Conservation (phyloP, 1,140 invertebrate species). For the Pseudomyrmex flavicornis region DNA sequence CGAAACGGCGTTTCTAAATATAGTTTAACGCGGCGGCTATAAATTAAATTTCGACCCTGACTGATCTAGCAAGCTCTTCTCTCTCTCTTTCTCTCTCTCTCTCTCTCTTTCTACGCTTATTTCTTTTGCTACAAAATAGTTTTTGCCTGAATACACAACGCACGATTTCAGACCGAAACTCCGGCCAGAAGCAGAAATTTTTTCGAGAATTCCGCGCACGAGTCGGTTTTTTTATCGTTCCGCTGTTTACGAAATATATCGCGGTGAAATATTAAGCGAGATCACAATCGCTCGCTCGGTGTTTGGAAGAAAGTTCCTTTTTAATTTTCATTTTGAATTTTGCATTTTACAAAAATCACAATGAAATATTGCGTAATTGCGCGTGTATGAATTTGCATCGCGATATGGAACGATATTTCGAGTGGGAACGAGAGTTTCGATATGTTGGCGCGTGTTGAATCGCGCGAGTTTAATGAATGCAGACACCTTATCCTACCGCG, state of each 20-base stretch:
- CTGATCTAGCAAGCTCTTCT: conserved; percentile 12
- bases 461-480: conserved; percentile 42
- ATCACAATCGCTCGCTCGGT: too few relatives aligned
- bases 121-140: conserved; percentile 15
- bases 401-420: background rate
- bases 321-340: background rate
- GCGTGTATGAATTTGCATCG: background rate
- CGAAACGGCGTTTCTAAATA: conserved; percentile 20
- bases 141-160: conserved; percentile 34
- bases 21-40: conserved; percentile 16
- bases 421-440: background rate
- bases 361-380: too few relatives aligned
- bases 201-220: background rate
- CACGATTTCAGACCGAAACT: background rate
- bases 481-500: conserved; percentile 45
- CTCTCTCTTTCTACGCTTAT: conserved; percentile 8
- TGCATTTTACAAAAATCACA: background rate
- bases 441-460: conserved; percentile 13
- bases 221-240: background rate
- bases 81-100: too few relatives aligned
- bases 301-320: background rate
- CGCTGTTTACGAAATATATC: background rate
- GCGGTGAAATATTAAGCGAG: background rate
- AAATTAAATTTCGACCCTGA: conserved; percentile 44
- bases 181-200: conserved; percentile 4